Conservation (phyloP, 1,140 invertebrate genomes). For the Cherax quadricarinatus region DNA sequence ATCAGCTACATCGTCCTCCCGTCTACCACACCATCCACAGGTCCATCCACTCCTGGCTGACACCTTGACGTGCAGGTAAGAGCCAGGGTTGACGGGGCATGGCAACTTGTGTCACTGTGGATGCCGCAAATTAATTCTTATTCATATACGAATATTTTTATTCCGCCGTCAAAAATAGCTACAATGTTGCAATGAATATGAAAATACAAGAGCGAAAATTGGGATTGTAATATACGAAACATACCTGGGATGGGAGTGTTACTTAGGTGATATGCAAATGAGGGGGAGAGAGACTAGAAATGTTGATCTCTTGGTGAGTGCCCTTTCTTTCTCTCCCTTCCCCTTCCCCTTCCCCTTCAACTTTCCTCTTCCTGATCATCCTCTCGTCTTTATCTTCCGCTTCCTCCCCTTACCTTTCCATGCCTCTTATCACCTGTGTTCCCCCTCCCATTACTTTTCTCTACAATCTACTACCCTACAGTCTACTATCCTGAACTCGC, state of each 20-base stretch:
- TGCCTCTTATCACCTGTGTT: too few relatives aligned
- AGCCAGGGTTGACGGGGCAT: neutral
- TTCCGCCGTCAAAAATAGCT: neutral
- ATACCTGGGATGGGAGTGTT: neutral
- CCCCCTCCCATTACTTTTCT: too few relatives aligned
- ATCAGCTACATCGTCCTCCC: neutral
- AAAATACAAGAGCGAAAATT: slow-evolving; percentile 19
- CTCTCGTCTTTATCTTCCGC: too few relatives aligned
- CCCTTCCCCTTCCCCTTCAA: too few relatives aligned
- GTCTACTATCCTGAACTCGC: too few relatives aligned
- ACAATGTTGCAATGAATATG: slow-evolving; percentile 21
- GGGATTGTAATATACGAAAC: slow-evolving; percentile 3
- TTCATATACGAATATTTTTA: slow-evolving; percentile 1
- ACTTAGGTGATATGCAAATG: slow-evolving; percentile 8
- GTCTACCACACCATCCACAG: too few relatives aligned
- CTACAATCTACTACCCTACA: too few relatives aligned
- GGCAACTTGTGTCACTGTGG: neutral
- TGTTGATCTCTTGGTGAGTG: neutral
- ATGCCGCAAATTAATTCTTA: neutral
- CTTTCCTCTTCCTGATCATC: too few relatives aligned
- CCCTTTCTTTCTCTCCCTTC: too few relatives aligned
- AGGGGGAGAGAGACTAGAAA: neutral
- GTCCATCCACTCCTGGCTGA: neutral
- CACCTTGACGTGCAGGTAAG: slow-evolving; percentile 3
- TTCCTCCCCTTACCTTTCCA: too few relatives aligned